A percentile compares a stretch with the other conserved stretches of the same genome.
phyloP scores from a whole-genome alignment of 2,888 invertebrate genomes.

The Theodoxus fluviatilis region DNA sequence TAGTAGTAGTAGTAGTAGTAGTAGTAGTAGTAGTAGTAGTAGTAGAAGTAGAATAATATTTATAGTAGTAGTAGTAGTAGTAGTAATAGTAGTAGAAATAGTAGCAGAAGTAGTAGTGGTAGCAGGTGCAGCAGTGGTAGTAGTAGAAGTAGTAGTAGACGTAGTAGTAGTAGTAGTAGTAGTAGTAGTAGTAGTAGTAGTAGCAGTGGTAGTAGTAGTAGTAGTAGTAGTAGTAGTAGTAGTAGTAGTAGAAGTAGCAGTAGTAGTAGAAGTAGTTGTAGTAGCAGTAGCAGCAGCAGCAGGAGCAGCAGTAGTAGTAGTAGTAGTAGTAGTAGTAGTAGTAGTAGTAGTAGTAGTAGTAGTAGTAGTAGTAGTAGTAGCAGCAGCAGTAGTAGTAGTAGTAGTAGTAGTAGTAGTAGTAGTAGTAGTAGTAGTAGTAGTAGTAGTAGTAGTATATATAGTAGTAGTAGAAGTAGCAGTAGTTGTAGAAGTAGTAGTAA shows the following conservation, averaged over 20 bases:
- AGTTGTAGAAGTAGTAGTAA: not conserved
- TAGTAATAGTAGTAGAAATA: conserved; percentile 27
- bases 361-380: not conserved
- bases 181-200: conserved; percentile 27
- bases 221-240: conserved; percentile 27
- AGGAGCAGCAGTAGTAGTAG: conserved; percentile 26
- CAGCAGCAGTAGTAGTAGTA: conserved; percentile 20
- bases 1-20: conserved; percentile 6
- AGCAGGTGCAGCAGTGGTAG: conserved; percentile 15
- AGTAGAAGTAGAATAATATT: not conserved
- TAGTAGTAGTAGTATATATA: not conserved
- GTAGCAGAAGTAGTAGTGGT: conserved; percentile 21
- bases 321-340: conserved; percentile 26
- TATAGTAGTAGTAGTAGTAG: conserved; percentile 23
- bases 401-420: conserved; percentile 26
- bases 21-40: conserved; percentile 22
- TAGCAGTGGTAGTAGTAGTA: conserved; percentile 26
- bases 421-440: conserved; percentile 6
- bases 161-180: conserved; percentile 23
- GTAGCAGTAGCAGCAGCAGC: conserved; percentile 24
- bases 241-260: conserved; percentile 27
- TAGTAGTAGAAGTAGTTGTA: conserved; percentile 27
- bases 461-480: not conserved
- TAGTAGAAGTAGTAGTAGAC: conserved; percentile 25
- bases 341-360: conserved; percentile 15